Percentiles rank a stretch among this genome's conserved stretches.
Evolutionary conservation across 1,140 invertebrate species (phyloP).

Genomic region (Ylistrum balloti): DNA sequence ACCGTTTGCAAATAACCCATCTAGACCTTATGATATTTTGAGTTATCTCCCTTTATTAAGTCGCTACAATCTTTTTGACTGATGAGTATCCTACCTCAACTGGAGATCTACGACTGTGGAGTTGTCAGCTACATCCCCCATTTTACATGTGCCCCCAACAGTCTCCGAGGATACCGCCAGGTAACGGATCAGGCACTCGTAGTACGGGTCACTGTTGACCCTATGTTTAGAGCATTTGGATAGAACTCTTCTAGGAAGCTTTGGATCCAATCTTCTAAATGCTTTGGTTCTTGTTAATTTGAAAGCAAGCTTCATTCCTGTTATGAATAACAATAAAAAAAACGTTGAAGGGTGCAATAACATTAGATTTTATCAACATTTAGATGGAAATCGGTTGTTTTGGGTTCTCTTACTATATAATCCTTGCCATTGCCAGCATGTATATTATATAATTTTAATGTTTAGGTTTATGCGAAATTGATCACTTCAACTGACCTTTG

Average conservation of each 20-base stretch:
- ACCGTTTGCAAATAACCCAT: no score
- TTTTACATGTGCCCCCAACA: slow-evolving; percentile 94
- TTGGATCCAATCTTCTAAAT: slow-evolving; percentile 47
- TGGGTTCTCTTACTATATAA: no score
- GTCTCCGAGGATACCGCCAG: slow-evolving; percentile 88
- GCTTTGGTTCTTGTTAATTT: slow-evolving; percentile 56
- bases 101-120: slow-evolving; percentile 93
- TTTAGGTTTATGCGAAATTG: no score
- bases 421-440: no score
- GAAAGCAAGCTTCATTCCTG: slow-evolving; percentile 53
- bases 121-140: slow-evolving; percentile 93
- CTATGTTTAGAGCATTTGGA: slow-evolving; percentile 56
- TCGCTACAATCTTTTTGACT: no score
- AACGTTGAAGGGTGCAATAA: no score
- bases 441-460: no score
- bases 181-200: slow-evolving; percentile 74
- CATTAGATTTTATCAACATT: no score
- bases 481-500: slow-evolving; percentile 56
- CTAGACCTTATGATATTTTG: no score
- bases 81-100: slow-evolving; percentile 76
- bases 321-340: neutral
- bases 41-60: neutral
- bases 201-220: slow-evolving; percentile 72
- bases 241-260: slow-evolving; percentile 44
- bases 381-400: no score